phyloP scores from a whole-genome alignment of 2,888 invertebrate species.

The Idaea biselata region DNA sequence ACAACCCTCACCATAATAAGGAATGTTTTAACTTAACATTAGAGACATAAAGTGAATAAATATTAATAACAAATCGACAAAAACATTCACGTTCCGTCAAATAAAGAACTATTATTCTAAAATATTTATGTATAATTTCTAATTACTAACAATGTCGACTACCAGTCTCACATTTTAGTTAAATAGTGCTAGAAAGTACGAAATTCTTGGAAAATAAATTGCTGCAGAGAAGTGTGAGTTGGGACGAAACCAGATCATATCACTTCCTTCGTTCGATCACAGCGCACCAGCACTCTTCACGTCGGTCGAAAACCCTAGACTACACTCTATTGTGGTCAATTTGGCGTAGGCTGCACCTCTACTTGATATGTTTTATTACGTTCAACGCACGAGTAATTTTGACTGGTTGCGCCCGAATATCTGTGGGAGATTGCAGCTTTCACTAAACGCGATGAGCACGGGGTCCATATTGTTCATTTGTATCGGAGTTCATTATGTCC shows the following conservation, averaged over 20 bases:
- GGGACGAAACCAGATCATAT: constrained; percentile 73
- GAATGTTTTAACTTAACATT: constrained; percentile 63
- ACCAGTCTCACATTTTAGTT: constrained; percentile 81
- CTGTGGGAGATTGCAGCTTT: constrained; percentile 63
- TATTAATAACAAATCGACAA: constrained; percentile 62
- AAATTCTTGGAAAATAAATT: constrained; percentile 70
- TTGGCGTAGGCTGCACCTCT: constrained; percentile 71
- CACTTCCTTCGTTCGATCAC: constrained; percentile 46
- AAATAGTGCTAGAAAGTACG: constrained; percentile 76
- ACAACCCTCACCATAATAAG: constrained; percentile 67
- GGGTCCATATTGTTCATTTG: constrained; percentile 44
- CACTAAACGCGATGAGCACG: constrained; percentile 60
- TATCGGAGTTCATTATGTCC: constrained; percentile 49
- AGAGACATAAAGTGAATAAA: constrained; percentile 62
- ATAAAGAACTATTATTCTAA: constrained; percentile 70
- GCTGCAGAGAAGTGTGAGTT: constrained; percentile 63
- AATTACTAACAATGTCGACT: constrained; percentile 79
- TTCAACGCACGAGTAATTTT: constrained; percentile 61
- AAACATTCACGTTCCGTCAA: constrained; percentile 65
- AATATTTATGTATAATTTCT: constrained; percentile 74
- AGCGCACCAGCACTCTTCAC: constrained; percentile 39
- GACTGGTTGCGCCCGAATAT: constrained; percentile 73
- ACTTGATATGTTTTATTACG: constrained; percentile 79
- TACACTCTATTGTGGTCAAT: constrained; percentile 71
- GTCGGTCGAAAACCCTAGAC: constrained; percentile 62